Evolutionary conservation across 2,888 invertebrate species (phyloP).

Genomic region (Seira ritae): DNA sequence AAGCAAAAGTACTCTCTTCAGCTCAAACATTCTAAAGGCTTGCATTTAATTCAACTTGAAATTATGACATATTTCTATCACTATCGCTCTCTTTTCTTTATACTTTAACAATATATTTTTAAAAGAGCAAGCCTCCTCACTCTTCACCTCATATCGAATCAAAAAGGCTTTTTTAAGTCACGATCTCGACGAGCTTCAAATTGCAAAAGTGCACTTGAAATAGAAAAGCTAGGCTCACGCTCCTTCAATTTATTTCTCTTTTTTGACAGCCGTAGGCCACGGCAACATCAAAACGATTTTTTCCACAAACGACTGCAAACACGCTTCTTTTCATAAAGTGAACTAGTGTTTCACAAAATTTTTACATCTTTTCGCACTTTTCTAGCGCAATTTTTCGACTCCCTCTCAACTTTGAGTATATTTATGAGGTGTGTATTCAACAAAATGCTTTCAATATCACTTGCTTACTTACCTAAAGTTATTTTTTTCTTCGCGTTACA

Average conservation of each 20-base stretch:
- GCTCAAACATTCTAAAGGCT: no score
- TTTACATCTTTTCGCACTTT: conserved; percentile 7
- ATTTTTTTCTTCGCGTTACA: neutral
- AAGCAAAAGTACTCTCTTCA: neutral
- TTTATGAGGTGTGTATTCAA: neutral
- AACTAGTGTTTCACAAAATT: neutral
- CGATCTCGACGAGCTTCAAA: neutral
- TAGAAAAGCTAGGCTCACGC: neutral
- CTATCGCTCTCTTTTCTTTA: conserved; percentile 3
- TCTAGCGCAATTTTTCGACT: neutral
- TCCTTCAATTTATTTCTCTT: neutral
- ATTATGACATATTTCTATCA: neutral
- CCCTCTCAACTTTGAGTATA: neutral
- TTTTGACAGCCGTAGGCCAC: conserved; percentile 8
- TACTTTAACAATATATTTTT: neutral
- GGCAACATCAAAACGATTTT: neutral
- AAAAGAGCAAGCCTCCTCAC: neutral
- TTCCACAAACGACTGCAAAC: neutral
- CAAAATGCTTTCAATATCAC: no score
- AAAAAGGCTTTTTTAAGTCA: no score
- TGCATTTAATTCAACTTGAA: no score
- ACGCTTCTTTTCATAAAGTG: neutral
- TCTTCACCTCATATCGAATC: neutral
- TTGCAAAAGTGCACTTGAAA: neutral
- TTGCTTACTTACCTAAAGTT: neutral